Conservation (phyloP, 2,113 vertebrate species). For the Carlito syrichta region DNA sequence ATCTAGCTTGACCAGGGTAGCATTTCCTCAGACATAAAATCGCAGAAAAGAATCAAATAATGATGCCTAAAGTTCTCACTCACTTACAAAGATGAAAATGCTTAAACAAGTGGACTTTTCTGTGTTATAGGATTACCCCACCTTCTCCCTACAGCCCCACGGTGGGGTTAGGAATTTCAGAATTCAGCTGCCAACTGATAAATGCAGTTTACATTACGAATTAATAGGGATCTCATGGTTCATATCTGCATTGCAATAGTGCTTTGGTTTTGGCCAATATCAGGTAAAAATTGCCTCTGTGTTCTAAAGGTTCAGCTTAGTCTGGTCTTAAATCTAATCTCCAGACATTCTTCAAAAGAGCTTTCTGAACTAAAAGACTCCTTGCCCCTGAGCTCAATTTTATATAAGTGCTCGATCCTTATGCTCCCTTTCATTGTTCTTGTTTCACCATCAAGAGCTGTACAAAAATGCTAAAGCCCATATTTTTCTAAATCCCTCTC, state of each 20-base stretch:
- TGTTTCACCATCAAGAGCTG: constrained; percentile 30
- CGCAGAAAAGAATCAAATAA: neutral
- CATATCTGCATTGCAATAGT: neutral
- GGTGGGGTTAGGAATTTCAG: neutral
- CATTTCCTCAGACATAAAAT: neutral
- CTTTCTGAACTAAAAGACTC: constrained; percentile 24
- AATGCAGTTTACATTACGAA: neutral
- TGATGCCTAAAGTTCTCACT: neutral
- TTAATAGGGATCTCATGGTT: neutral
- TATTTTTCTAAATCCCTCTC: neutral
- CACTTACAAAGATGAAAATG: neutral
- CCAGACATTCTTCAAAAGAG: constrained; percentile 51
- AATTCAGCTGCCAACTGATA: neutral
- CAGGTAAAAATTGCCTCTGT: constrained; percentile 8
- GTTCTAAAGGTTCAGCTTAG: neutral
- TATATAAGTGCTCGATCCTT: neutral
- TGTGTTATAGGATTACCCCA: neutral
- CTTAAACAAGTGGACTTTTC: neutral
- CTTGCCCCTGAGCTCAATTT: constrained; percentile 15
- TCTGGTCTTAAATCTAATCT: constrained; percentile 25
- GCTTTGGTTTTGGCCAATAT: constrained; percentile 18
- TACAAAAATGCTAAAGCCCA: neutral
- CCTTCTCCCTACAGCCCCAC: neutral
- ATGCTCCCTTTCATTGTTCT: neutral
- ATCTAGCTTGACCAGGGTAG: neutral